Conservation (phyloP, 1,140 invertebrate genomes). For the Drosophila prosaltans region DNA sequence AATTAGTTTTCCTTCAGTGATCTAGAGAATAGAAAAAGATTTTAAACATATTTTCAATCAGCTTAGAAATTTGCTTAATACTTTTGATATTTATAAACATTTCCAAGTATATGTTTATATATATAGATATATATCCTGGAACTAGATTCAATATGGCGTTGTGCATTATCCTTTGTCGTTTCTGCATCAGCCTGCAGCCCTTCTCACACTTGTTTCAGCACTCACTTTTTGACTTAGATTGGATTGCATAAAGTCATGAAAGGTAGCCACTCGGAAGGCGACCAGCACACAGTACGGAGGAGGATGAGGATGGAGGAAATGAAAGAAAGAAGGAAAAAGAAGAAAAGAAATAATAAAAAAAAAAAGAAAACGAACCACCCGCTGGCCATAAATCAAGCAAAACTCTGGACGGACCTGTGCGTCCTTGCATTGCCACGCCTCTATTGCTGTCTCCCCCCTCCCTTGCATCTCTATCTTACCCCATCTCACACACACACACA, state of each 20-base stretch:
- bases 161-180: no score
- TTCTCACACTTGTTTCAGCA: neutral
- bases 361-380: constrained; percentile 1
- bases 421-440: constrained; percentile 8
- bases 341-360: neutral
- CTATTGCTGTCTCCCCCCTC: no score
- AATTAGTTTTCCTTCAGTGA: no score
- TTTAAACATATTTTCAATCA: no score
- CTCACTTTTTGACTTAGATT: constrained; percentile 1
- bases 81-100: no score
- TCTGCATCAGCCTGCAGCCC: neutral
- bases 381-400: constrained; percentile 62
- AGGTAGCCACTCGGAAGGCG: constrained; percentile 4
- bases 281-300: neutral
- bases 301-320: neutral
- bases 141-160: neutral
- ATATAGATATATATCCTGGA: neutral
- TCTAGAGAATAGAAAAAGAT: no score
- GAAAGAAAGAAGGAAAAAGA: neutral
- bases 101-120: no score
- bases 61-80: no score
- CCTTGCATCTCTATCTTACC: neutral
- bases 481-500: neutral
- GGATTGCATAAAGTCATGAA: constrained; percentile 12
- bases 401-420: constrained; percentile 8